Conservation (phyloP, 2,113 vertebrate genomes). For the Galeopterus variegatus region DNA sequence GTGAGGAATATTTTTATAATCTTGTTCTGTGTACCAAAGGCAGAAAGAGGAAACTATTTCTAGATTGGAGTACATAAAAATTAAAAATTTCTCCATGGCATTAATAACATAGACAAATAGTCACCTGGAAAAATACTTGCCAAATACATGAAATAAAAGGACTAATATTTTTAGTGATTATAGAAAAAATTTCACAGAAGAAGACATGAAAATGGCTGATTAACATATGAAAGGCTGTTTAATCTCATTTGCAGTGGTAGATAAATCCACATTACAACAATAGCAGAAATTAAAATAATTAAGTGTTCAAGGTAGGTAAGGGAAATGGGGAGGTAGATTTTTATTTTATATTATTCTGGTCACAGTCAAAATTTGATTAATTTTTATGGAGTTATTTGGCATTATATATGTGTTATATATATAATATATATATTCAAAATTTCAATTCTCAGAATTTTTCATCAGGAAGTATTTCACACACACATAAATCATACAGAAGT, state of each 20-base stretch:
- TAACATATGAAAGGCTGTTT: conserved; percentile 17
- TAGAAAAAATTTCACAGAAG: conserved; percentile 33
- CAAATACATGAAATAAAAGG: conserved; percentile 33
- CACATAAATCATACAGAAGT: neutral
- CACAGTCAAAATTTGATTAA: neutral
- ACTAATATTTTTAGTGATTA: neutral
- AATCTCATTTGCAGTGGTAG: conserved; percentile 33
- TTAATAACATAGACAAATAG: neutral
- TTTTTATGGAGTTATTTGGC: conserved; percentile 50
- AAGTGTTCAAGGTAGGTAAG: neutral
- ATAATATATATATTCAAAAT: neutral
- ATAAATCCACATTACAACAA: conserved; percentile 28
- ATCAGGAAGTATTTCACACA: conserved; percentile 38
- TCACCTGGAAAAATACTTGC: neutral
- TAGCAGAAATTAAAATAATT: conserved; percentile 56
- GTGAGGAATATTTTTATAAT: conserved; percentile 5
- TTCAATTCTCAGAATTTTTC: neutral
- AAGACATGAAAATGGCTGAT: neutral
- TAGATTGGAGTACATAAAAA: neutral
- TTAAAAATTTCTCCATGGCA: neutral
- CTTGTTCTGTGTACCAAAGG: neutral
- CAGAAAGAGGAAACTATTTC: neutral
- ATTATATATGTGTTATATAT: neutral
- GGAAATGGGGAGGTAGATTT: neutral
- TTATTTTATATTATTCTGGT: neutral